Base-by-base conservation (phyloP, 2,113 vertebrate genomes). In the Cephalopholis sonnerati region DNA sequence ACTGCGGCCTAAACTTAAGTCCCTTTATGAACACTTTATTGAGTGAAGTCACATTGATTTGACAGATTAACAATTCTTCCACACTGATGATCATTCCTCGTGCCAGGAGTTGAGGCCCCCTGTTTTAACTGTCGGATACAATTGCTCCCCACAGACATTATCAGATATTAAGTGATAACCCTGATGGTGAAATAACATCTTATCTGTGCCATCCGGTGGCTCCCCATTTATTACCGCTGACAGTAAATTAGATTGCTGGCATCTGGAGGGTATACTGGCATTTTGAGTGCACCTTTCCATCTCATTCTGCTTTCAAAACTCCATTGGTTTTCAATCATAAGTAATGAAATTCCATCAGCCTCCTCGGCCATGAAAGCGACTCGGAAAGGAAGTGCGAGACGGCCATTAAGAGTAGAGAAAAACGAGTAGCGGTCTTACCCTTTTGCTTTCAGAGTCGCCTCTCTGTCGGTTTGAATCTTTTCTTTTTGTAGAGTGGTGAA, bases 141-240 rank as follows among this genome's bases (percentile, higher is more conserved):
- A 91, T 88, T 65, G 87, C 86, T 88, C 89, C 83, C 82, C 46
- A 41, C 48, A 82, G 93, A 87, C 79, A 77, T 90, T 88, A 93
- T 89, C 86, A 83, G 71, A 87, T 92, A 91, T 92, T 92, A 93
- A 91, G 87, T 72, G 87, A 92, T 94, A 90, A 93, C 89, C 90
- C 87, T 87, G 91, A 91, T 92, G 90, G 83, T 85, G 87, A 88
- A 93, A 90, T 92, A 91, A 87, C 82, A 87, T 89, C 85, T 87
- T 91, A 89, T 92, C 83, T 72, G 51, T 85, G 73, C 82, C 85
- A 83, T 90, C 84, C 77, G 15, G 65, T 83, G 84, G 63, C 84
- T 82, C 65, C 73, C 53, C 90, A 93, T 91, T 94, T 93, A 93
- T 93, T 91, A 93, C 81, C 74, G 18, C 83, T 87, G 90, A 93